These are phyloP conservation scores for Planococcus citri DNA, from an alignment of 1,140 invertebrate genomes.

Conservation along the genomic window DNA sequence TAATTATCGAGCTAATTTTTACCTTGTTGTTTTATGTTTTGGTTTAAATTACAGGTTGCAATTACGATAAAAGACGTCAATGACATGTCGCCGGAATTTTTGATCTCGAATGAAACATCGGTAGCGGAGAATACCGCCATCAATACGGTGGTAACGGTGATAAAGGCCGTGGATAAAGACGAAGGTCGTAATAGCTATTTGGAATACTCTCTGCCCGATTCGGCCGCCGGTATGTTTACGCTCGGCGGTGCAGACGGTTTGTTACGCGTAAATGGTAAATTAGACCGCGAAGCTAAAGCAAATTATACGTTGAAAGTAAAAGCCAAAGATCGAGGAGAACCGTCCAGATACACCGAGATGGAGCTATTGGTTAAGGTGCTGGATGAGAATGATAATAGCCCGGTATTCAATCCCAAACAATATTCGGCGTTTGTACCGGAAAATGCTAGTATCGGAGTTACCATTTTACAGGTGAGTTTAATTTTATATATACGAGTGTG, in stretches of 20 bases:
- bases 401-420: constrained; percentile 74
- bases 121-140: constrained; percentile 75
- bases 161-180: constrained; percentile 84
- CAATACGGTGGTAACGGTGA: constrained; percentile 77
- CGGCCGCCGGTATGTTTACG: constrained; percentile 52
- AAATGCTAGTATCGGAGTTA: constrained; percentile 84
- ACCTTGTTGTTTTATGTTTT: neutral
- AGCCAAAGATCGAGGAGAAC: constrained; percentile 78
- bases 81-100: constrained; percentile 84
- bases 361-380: constrained; percentile 60
- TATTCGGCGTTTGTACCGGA: constrained; percentile 80
- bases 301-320: constrained; percentile 68
- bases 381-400: constrained; percentile 90
- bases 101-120: constrained; percentile 60
- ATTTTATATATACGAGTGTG: too few relatives aligned
- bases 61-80: constrained; percentile 84
- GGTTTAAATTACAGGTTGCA: constrained; percentile 51
- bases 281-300: constrained; percentile 73
- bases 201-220: constrained; percentile 60
- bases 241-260: constrained; percentile 79
- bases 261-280: constrained; percentile 58
- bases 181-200: constrained; percentile 87
- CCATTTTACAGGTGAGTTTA: constrained; percentile 62
- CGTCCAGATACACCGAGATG: constrained; percentile 55
- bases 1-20: too few relatives aligned